Base-by-base conservation (phyloP, 1,140 invertebrate genomes). In the Trissolcus basalis region DNA sequence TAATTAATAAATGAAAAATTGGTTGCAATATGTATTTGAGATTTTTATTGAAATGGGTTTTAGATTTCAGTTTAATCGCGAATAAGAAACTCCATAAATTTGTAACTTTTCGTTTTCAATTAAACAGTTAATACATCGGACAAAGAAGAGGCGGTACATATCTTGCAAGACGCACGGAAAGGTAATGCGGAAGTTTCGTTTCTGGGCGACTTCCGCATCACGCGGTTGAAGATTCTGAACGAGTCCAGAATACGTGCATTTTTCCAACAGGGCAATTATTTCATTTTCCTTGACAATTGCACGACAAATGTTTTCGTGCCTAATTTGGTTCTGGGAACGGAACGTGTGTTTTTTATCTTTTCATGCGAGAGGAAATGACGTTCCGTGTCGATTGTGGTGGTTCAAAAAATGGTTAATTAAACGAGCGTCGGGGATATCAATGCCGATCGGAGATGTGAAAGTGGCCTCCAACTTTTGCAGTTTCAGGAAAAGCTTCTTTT, bases 171-270 rank as follows among this genome's bases (percentile, higher is more conserved):
- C 65, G 76, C 70, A 81, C 75, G 49, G n/a, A 63, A 78, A 82
- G 77, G 58, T 65, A 63, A 82, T 53, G 79, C 83, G 83, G 79
- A 85, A 85, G 56, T 55, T 75, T 71, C 74, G 73, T 71, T 71
- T 76, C 69, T 50, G 48, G 50, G 48, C 44, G 49, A 65, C 64
- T 72, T 78, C 75, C 75, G 64, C 75, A 43, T 78, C 71, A 71
- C 64, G 59, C 48, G 58, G 54, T 9, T n/a, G 64, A 64, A 41
- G 53, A 55, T 69, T n/a, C 58, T 59, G 7, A 39, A 73, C 49
- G 48, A 60, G 47, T 45, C 13, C 50, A 27, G 56, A 60, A 54
- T 54, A 55, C 13, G 32, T 54, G 10, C 47, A n/a, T 59, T 60
- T 60, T 48, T 54, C 13, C 13, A 10, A 14, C 5, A 3, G 13